These are phyloP conservation scores for Ameiurus melas DNA, from an alignment of 2,113 vertebrate genomes.

Conservation along the genomic window DNA sequence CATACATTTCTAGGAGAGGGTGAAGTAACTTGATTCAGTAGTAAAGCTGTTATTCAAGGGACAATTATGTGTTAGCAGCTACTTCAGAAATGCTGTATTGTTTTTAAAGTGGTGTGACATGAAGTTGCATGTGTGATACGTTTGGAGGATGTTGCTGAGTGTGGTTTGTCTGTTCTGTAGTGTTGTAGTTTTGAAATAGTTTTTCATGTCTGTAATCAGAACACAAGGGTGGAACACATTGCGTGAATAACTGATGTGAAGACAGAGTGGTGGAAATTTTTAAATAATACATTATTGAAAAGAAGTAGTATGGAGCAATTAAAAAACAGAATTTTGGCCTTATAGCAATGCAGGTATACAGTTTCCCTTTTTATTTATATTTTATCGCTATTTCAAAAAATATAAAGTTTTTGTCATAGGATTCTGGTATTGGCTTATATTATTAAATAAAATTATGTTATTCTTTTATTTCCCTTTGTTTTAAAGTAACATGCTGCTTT, in stretches of 20 bases:
- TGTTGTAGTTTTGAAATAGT: neutral
- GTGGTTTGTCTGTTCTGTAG: neutral
- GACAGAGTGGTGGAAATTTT: conserved; percentile 30
- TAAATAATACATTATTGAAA: conserved; percentile 44
- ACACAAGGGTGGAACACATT: conserved; percentile 20
- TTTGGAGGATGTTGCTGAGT: conserved; percentile 18
- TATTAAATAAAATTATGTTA: conserved; percentile 79
- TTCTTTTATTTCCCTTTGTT: conserved; percentile 63
- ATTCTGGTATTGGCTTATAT: conserved; percentile 74
- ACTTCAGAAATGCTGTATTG: conserved; percentile 36
- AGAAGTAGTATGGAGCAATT: conserved; percentile 26
- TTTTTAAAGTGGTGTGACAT: neutral
- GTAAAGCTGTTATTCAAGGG: conserved; percentile 50
- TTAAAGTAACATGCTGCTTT: conserved; percentile 80
- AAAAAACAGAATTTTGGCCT: conserved; percentile 70
- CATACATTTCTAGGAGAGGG: conserved; percentile 51
- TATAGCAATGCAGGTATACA: conserved; percentile 77
- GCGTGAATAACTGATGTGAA: neutral
- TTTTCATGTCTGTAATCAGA: conserved; percentile 25
- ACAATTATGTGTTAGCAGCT: conserved; percentile 62
- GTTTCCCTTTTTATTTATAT: conserved; percentile 74
- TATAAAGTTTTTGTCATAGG: conserved; percentile 78
- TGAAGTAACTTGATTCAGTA: conserved; percentile 48
- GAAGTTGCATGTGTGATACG: neutral
- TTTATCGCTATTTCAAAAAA: conserved; percentile 81